Evolutionary conservation across 2,797 vertebrate genomes (phyloP).

Genomic region (Gobionotothen gibberifrons): DNA sequence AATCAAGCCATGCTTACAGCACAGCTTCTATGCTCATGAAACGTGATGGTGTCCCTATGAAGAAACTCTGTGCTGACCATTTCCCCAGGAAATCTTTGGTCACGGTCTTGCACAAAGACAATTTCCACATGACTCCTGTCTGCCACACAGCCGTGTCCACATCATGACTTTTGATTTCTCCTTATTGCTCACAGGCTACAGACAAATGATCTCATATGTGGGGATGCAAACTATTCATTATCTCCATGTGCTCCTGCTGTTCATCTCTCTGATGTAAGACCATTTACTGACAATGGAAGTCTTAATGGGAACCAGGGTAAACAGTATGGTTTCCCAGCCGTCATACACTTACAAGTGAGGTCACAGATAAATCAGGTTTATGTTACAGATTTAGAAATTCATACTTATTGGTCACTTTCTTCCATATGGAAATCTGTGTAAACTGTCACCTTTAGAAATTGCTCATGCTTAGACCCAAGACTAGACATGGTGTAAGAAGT

Average conservation of each 20-base stretch:
- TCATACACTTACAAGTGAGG: neutral
- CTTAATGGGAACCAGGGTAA: conserved; percentile 33
- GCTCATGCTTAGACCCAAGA: too few relatives aligned
- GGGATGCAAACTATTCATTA: conserved; percentile 37
- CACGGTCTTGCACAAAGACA: conserved; percentile 13
- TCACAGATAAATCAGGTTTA: neutral
- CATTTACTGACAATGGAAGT: conserved; percentile 22
- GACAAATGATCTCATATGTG: conserved; percentile 43
- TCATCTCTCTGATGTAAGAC: conserved; percentile 25
- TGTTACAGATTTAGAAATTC: neutral
- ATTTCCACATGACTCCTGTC: conserved; percentile 22
- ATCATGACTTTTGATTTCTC: conserved; percentile 6
- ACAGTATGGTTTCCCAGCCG: neutral
- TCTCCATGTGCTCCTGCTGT: conserved; percentile 34
- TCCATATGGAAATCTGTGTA: neutral
- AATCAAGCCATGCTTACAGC: conserved; percentile 16
- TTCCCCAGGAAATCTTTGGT: conserved; percentile 20
- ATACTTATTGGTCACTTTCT: neutral
- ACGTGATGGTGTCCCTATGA: conserved; percentile 9
- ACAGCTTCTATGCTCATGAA: conserved; percentile 1
- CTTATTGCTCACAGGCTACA: conserved; percentile 38
- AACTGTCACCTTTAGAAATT: neutral
- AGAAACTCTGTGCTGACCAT: conserved; percentile 16
- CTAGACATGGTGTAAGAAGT: too few relatives aligned
- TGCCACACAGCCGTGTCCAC: conserved; percentile 17